These are phyloP conservation scores for Kuschelorhynchus macadamiae DNA, from an alignment of 2,888 invertebrate genomes.

Conservation along the genomic window DNA sequence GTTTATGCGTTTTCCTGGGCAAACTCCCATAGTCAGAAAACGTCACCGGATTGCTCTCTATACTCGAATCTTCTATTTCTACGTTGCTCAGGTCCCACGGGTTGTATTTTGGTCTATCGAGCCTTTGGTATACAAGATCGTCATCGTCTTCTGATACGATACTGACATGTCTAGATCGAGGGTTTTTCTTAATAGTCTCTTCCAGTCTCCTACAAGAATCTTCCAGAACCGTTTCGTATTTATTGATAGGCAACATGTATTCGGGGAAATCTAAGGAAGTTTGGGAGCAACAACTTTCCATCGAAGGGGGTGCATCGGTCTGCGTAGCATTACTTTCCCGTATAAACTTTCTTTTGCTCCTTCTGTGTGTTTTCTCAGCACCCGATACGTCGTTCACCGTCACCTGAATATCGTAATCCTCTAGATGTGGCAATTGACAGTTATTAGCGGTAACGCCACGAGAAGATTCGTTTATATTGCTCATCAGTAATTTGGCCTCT, in stretches of 20 bases:
- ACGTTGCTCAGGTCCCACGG: conserved; percentile 53
- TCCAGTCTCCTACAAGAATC: conserved; percentile 65
- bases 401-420: conserved; percentile 63
- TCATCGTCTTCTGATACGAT: conserved; percentile 38
- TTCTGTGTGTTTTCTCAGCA: conserved; percentile 43
- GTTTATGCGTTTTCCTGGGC: conserved; percentile 59
- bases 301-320: conserved; percentile 35
- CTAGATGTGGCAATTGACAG: conserved; percentile 41
- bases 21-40: conserved; percentile 68
- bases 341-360: conserved; percentile 36
- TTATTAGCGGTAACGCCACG: not conserved
- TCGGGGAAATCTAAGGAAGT: conserved; percentile 35
- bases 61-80: conserved; percentile 64
- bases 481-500: conserved; percentile 67
- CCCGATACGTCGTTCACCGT: conserved; percentile 60
- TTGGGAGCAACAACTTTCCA: conserved; percentile 41
- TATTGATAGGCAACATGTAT: conserved; percentile 60
- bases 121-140: conserved; percentile 32
- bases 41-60: conserved; percentile 63
- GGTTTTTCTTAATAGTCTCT: conserved; percentile 58
- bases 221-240: conserved; percentile 64
- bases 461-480: conserved; percentile 56
- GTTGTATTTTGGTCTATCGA: conserved; percentile 41
- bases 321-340: conserved; percentile 40
- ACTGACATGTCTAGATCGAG: conserved; percentile 40